Percentiles rank a stretch among this genome's conserved stretches.
phyloP scores from a whole-genome alignment of 2,888 invertebrate species.

The Eremobia ochroleuca region DNA sequence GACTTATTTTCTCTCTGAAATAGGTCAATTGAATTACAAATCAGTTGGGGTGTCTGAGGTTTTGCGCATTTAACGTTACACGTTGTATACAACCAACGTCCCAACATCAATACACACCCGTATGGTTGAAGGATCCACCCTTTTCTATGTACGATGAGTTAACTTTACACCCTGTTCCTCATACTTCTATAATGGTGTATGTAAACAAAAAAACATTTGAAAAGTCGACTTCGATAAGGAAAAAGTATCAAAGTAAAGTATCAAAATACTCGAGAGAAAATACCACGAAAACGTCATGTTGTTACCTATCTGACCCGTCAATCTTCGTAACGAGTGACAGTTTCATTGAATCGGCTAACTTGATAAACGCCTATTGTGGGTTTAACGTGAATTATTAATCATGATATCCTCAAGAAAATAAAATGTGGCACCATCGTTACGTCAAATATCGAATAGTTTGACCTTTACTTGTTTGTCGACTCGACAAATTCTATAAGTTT shows the following conservation, averaged over 20 bases:
- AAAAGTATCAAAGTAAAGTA: neutral
- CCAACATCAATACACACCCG: neutral
- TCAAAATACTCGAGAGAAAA: neutral
- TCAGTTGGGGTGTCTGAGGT: too few species aligned
- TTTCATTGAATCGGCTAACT: conserved; percentile 18
- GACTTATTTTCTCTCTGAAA: too few species aligned
- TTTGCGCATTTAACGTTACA: too few species aligned
- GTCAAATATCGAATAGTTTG: conserved; percentile 33
- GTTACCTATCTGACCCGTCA: conserved; percentile 27
- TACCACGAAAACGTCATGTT: neutral
- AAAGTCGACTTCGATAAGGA: neutral
- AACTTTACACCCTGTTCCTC: too few species aligned
- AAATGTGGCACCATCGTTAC: neutral
- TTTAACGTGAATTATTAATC: conserved; percentile 46
- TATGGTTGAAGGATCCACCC: too few species aligned
- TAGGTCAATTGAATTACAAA: too few species aligned
- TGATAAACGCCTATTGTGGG: conserved; percentile 20
- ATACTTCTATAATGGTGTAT: neutral
- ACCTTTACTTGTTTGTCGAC: conserved; percentile 21
- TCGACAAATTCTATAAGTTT: neutral
- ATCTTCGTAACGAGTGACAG: conserved; percentile 32
- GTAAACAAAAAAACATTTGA: neutral
- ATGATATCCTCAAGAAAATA: conserved; percentile 15
- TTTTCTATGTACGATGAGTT: neutral
- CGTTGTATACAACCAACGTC: too few species aligned